Evolutionary conservation across 2,797 vertebrate genomes (phyloP), one percentile per base, ranked within the genome.

Genomic region (Pterois miles): DNA sequence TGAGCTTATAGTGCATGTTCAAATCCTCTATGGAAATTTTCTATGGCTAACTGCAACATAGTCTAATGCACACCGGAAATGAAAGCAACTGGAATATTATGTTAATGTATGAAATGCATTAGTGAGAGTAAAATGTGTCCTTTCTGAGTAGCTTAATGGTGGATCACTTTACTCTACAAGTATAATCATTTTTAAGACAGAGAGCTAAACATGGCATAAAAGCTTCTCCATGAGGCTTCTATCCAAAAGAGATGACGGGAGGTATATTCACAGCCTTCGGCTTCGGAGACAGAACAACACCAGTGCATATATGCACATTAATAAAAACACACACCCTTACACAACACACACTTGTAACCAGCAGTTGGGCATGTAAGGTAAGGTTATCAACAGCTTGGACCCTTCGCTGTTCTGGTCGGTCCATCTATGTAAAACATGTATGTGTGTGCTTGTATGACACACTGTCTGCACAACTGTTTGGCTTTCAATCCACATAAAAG

Each of bases 21-120:
- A 31, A 58, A 52, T 58, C n/a, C 16, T 43, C 11, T 18, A 1
- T 40, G 23, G 20, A 5, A 3, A 62, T 7, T 40, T 4, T 40
- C 0, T 52, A 1, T 34, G 40, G 13, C 22, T 38, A 27, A 16
- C 16, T 36, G 58, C 13, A 25, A 46, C 12, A 58, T 12, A 5
- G 2, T 71, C 33, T 8, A 36, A n/a, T 23, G 18, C 36, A 50
- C 31, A 72, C 13, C 73, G 59, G 69, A 71, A 63, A 74, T 70
- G 16, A 63, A 74, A 71, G 59, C 38, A 68, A 11, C 22, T 27
- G 10, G 7, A 23, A 65, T 70, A 33, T 72, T 76, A 79, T 72
- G 67, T 64, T 77, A 77, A 64, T 76, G 54, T 68, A 66, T 60
- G 14, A 65, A 57, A 58, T 59, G 69, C 68, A 80, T 79, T 63